Evolutionary conservation across 2,888 invertebrate species (phyloP).

Genomic region (Leuctra nigra): DNA sequence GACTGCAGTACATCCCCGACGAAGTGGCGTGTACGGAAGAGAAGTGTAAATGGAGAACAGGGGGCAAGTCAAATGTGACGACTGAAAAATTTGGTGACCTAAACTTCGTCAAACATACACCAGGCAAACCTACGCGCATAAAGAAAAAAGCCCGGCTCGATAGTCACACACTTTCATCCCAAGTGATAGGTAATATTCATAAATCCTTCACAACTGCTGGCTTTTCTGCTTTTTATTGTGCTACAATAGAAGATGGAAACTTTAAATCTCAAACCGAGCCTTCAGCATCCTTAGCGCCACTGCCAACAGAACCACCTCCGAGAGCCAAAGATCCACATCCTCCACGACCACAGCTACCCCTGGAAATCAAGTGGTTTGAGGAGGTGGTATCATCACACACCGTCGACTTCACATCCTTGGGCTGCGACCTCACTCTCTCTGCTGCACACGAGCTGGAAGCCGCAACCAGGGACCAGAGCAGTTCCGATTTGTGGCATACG

Average conservation of each 20-base stretch:
- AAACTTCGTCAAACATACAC: background rate
- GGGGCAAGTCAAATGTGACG: background rate
- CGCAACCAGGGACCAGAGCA: background rate
- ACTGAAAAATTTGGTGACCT: background rate
- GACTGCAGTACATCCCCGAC: background rate
- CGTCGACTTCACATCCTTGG: background rate
- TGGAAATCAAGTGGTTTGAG: background rate
- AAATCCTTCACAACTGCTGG: too few species aligned
- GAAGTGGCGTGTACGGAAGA: background rate
- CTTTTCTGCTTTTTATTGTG: too few species aligned
- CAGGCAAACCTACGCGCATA: background rate
- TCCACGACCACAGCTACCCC: background rate
- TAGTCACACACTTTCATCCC: too few species aligned
- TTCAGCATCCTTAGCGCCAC: background rate
- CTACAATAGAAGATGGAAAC: background rate
- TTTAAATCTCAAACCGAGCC: background rate
- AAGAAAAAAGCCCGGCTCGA: too few species aligned
- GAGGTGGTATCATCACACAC: background rate
- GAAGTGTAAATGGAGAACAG: background rate
- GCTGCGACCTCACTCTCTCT: background rate
- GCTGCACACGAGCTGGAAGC: background rate
- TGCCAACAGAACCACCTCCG: too few species aligned
- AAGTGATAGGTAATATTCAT: too few species aligned
- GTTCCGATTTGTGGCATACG: background rate
- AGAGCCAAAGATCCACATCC: too few species aligned